phyloP scores from a whole-genome alignment of 2,888 invertebrate species.

The Zygogramma bicolorata region DNA sequence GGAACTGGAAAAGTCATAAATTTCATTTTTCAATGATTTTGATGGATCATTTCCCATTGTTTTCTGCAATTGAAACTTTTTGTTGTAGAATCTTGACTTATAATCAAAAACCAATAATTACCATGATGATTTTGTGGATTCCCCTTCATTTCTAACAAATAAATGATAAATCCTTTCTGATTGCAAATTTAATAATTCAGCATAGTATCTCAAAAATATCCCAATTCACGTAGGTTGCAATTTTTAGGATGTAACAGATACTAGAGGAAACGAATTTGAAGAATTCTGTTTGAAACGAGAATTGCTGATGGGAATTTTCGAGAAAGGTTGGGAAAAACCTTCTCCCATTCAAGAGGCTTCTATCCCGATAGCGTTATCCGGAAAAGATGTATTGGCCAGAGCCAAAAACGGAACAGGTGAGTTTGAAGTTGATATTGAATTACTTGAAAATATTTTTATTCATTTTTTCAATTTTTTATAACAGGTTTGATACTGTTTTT shows the following conservation, averaged over 20 bases:
- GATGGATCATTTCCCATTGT: too few species aligned
- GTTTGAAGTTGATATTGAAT: background rate
- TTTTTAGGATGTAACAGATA: conserved; percentile 93
- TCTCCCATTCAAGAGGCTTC: conserved; percentile 99
- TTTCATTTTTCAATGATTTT: too few species aligned
- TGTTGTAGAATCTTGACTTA: too few species aligned
- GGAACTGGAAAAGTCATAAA: too few species aligned
- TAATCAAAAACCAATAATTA: too few species aligned
- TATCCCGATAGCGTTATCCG: conserved; percentile 97
- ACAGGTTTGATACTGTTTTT: background rate
- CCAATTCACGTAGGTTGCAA: too few species aligned
- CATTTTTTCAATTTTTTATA: too few species aligned
- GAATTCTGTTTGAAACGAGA: conserved; percentile 98
- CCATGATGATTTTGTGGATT: conserved; percentile 61
- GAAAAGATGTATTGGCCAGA: conserved; percentile 97
- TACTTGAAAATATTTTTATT: background rate
- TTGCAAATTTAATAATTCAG: too few species aligned
- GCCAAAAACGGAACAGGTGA: conserved; percentile 98
- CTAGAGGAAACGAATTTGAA: conserved; percentile 99
- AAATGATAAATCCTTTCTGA: conserved; percentile 61
- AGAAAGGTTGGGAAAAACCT: conserved; percentile 99
- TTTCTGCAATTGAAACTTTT: too few species aligned
- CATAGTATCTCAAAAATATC: too few species aligned
- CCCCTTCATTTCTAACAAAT: conserved; percentile 62
- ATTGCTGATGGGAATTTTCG: conserved; percentile 99